Evolutionary conservation across 2,888 invertebrate genomes (phyloP), one percentile per base, ranked within the genome.

Genomic region (Meteorus colon): DNA sequence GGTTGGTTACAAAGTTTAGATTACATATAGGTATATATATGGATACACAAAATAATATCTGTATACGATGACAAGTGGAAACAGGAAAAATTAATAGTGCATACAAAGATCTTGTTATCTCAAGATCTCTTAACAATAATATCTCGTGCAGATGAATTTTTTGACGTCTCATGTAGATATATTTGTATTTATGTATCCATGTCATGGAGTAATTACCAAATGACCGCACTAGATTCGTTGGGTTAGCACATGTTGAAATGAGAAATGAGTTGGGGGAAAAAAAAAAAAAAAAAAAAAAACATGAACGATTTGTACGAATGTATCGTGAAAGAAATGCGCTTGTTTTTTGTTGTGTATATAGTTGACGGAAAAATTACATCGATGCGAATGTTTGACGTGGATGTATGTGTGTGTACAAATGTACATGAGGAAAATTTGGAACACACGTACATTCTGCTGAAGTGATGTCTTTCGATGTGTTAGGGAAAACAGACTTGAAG

Each of bases 1-100:
- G 82, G 80, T 72, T 78, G 76, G 79, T 78, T 76, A 73, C 12
- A 41, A 41, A 41, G 41, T 2, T 8, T 8, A 41, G 8, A 41
- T 12, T 2, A 10, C 6, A 41, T 41, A 34, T 34, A 34, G 4
- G 41, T 12, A 41, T 41, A 41, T 12, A 41, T 8, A 41, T 41
- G 41, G 2, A 12, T 8, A 34, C 34, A 34, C 34, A 34, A 34
- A 0, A 24, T 24, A 8, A 41, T 2, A 41, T 41, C 41, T 41
- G 4, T 24, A 24, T 6, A 34, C 2, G 34, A 34, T 34, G 34
- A 41, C 0, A 12, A 12, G 8, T 41, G 12, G 6, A 41, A 10
- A 41, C 8, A 12, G 41, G 41, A 41, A 41, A 41, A 41, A 12
- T 41, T 1, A 41, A 41, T 0, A 12, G 12, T 2, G 55, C n/a